phyloP scores from a whole-genome alignment of 2,797 vertebrate species.

The Scyliorhinus canicula region DNA sequence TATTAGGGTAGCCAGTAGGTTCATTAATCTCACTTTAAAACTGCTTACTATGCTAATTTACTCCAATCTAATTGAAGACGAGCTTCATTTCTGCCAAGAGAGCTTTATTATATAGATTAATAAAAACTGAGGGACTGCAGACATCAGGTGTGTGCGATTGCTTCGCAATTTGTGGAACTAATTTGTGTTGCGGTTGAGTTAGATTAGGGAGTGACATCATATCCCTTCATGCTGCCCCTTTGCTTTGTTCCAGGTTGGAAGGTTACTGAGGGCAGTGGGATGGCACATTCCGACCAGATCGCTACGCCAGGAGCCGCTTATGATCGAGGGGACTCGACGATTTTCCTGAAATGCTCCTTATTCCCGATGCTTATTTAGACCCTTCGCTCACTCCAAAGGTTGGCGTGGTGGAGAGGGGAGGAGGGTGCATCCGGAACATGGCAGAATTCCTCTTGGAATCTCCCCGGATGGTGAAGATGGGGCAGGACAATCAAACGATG shows the following conservation, averaged over 20 bases:
- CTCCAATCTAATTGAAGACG: not conserved
- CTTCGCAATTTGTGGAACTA: not conserved
- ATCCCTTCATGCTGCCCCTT: not conserved
- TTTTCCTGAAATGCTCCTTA: slow-evolving; percentile 20
- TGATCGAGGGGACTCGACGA: not conserved
- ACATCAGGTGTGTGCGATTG: not conserved
- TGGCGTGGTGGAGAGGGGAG: not conserved
- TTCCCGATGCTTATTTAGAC: slow-evolving; percentile 1
- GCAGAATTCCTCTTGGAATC: not conserved
- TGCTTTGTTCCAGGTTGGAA: not conserved
- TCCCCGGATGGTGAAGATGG: not conserved
- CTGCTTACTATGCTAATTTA: not conserved
- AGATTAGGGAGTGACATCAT: not conserved
- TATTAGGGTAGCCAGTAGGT: not conserved
- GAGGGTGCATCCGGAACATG: too few species aligned
- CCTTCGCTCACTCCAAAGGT: not conserved
- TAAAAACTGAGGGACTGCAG: not conserved
- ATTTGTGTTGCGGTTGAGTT: not conserved
- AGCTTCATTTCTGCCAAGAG: not conserved
- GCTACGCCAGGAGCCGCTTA: not conserved
- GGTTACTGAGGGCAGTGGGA: not conserved
- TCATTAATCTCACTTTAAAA: not conserved
- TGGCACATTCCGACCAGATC: not conserved
- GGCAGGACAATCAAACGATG: slow-evolving; percentile 11
- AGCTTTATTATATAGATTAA: not conserved